Evolutionary conservation across 2,888 invertebrate genomes (phyloP).

Genomic region (Eugnorisma glareosa): DNA sequence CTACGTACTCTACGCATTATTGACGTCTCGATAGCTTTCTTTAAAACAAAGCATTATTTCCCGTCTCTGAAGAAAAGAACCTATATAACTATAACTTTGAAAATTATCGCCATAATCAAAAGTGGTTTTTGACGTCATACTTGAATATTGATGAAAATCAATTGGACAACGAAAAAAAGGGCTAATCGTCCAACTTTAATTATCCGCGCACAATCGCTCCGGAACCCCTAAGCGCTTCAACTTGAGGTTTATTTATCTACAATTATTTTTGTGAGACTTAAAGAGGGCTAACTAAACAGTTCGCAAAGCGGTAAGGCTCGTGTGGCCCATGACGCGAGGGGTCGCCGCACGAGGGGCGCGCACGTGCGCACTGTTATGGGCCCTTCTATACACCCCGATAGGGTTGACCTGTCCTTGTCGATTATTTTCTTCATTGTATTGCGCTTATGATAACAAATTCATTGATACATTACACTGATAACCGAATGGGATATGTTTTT

Average conservation of each 20-base stretch:
- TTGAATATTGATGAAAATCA: background rate
- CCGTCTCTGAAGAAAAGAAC: background rate
- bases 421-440: conserved; percentile 73
- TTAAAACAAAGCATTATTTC: background rate
- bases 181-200: conserved; percentile 70
- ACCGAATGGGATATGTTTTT: conserved; percentile 33
- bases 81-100: background rate
- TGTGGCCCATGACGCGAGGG: conserved; percentile 64
- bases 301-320: conserved; percentile 81
- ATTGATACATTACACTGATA: conserved; percentile 63
- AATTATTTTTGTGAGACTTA: conserved; percentile 81
- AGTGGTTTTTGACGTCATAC: background rate
- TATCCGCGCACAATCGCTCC: conserved; percentile 70
- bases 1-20: conserved; percentile 20
- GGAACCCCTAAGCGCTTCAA: conserved; percentile 67
- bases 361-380: conserved; percentile 86
- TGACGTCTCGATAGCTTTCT: background rate
- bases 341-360: conserved; percentile 70
- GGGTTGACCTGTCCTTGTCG: conserved; percentile 83
- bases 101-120: background rate
- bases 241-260: conserved; percentile 86
- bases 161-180: conserved; percentile 20
- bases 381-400: conserved; percentile 75
- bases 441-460: conserved; percentile 71
- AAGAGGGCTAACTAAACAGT: conserved; percentile 77